Evolutionary conservation across 2,113 vertebrate genomes (phyloP).

Genomic region (Phylloscopus whistleri): DNA sequence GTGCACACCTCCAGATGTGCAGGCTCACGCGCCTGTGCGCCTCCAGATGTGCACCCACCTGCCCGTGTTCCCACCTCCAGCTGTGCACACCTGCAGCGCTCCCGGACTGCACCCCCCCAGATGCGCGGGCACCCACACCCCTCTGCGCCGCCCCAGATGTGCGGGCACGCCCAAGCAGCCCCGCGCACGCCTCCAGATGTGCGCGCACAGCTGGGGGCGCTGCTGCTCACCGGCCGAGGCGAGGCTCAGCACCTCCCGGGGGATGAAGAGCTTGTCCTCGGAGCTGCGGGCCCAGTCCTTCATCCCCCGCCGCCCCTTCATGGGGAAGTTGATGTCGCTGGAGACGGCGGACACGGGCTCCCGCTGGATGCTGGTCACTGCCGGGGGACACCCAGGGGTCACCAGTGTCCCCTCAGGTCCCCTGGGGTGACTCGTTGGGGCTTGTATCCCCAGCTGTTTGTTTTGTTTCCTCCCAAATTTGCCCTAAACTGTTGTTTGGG

Average conservation of each 20-base stretch:
- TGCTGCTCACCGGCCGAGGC: conserved; percentile 77
- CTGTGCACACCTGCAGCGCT: too few relatives aligned
- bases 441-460: not conserved
- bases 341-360: conserved; percentile 95
- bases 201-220: too few relatives aligned
- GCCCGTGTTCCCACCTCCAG: too few relatives aligned
- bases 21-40: accelerated
- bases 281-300: conserved; percentile 97
- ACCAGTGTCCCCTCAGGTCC: accelerated
- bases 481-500: too few relatives aligned
- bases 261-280: conserved; percentile 96
- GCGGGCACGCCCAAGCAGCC: too few relatives aligned
- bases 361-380: conserved; percentile 95
- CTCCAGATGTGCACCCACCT: not conserved
- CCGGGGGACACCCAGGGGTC: not conserved
- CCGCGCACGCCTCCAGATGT: too few relatives aligned
- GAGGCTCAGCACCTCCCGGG: conserved; percentile 92
- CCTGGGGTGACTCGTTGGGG: not conserved
- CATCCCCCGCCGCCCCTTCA: conserved; percentile 96
- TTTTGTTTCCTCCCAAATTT: not conserved
- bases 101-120: too few relatives aligned
- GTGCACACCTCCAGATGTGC: not conserved
- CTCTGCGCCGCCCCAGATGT: accelerated
- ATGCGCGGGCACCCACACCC: too few relatives aligned
- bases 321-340: conserved; percentile 97